Evolutionary conservation across 1,140 invertebrate genomes (phyloP), one percentile per base, ranked within the genome.

Genomic region (Sycobia sp.): DNA sequence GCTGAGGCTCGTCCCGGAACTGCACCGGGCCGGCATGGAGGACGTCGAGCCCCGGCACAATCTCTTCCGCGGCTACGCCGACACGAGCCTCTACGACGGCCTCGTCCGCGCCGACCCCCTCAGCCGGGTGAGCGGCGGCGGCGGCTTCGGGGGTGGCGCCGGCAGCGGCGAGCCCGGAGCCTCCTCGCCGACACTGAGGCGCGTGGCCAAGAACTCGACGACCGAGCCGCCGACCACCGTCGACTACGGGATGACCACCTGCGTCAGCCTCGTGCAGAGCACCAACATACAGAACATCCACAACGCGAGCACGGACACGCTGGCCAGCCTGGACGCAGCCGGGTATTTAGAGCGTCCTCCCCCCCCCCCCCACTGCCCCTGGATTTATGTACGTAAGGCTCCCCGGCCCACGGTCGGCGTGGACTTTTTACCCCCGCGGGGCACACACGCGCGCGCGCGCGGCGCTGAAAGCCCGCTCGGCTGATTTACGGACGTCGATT

Each of bases 1-100:
- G 96, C 81, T 95, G 13, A 88, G 94, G 38, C 85, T 97, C 9
- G 92, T 98, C 44, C 96, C 96, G 0, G 94, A 96, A 77, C 85
- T 98, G 14, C 94, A 98, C 80, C 83, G 90, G 41, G 90, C 91
- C 0, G 92, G 92, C 14, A 93, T 93, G 89, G 91, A 93, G 70
- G 91, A 93, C 77, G 91, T 92, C 18, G 89, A 90, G 59, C 88
- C 90, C 13, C 84, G 88, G 61, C 92, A 94, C 80, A 93, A 93
- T 80, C 84, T 93, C 41, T 93, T 94, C 76, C 84, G 88, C 44
- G 90, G 90, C 80, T 89, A 93, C 78, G 89, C 91, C 66, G 91
- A 93, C 72, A 87, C 88, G 39, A 88, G 88, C 65, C 77, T 93
- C 13, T 94, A 94, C 79, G 91, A 92, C 73, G 91, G 92, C 14